Base-by-base conservation (phyloP, 30 jellyfish, hydroid and myxozoan species). In the Phacellophora camtschatica region DNA sequence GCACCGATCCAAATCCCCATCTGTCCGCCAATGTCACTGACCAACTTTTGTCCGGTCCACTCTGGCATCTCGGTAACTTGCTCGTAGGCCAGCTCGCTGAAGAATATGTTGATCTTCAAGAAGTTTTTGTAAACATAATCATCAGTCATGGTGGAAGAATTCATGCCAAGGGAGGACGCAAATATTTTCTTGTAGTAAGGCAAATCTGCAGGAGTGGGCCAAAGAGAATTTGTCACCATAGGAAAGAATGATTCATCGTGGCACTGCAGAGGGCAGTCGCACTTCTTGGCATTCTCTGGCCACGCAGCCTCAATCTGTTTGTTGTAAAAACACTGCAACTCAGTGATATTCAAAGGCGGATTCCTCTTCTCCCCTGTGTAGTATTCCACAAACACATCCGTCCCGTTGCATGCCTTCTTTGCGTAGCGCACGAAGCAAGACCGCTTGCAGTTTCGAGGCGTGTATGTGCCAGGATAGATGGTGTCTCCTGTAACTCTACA, bases 1-100 rank as follows among this genome's bases (percentile, higher is more conserved):
- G 90, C 90, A 8, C 90, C 90, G 24, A 77, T 77, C 90, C 90
- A 77, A 24, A 77, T 77, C 67, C 90, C 90, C 90, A 77, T 77
- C 22, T 77, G 90, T 19, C 90, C 90, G 24, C 90, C 90, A 33
- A 77, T 77, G 39, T 77, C 90, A 33, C 90, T 77, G 63, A 77
- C 71, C 73, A 77, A 34, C 53, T 77, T 77, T 64, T 77, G 90
- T 5, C 58, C 46, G 42, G 90, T 77, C 90, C 90, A 77, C 32
- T 77, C 90, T 4, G 90, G 90, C 74, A 61, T 61, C 23, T 77
- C 90, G 23, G 64, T 16, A 45, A 77, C 90, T 6, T 39, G 51
- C 55, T 77, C 90, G 57, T 39, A 77, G 24, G 90, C 82, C 35
- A 77, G 64, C 53, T 77, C 90, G 39, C 82, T 77, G 82, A 77